Evolutionary conservation across 1,140 invertebrate genomes (phyloP).

Genomic region (Piezodorus guildinii): DNA sequence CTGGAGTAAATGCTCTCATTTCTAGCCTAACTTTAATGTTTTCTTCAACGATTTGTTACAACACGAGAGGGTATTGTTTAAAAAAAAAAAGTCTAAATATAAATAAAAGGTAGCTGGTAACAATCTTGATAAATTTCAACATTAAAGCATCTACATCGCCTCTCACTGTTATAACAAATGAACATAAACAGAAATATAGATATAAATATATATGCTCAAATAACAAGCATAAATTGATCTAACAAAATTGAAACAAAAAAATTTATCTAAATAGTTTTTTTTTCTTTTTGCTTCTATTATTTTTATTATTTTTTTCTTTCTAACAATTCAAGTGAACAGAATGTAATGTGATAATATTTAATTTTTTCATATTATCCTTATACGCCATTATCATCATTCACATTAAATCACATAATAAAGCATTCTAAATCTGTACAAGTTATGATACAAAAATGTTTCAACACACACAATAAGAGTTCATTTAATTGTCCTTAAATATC

Average conservation of each 20-base stretch:
- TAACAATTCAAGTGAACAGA: too few relatives aligned
- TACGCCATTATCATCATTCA: not conserved
- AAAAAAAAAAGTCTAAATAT: not conserved
- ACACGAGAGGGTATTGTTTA: constrained; percentile 1
- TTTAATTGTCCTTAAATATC: constrained; percentile 12
- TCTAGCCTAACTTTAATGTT: not conserved
- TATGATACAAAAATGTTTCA: constrained; percentile 2
- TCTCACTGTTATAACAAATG: constrained; percentile 2
- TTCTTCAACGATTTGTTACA: not conserved
- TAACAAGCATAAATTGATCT: not conserved
- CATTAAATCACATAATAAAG: not conserved
- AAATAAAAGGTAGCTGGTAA: not conserved
- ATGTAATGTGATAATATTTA: not conserved
- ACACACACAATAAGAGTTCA: constrained; percentile 11
- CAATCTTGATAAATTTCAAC: not conserved
- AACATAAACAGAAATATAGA: not conserved
- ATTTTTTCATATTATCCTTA: not conserved
- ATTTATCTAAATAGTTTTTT: too few relatives aligned
- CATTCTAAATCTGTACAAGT: not conserved
- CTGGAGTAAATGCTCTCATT: not conserved
- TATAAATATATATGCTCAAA: not conserved
- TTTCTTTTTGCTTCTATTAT: too few relatives aligned
- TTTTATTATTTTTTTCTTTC: too few relatives aligned
- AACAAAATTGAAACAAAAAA: not conserved
- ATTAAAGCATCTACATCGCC: not conserved